A percentile compares a stretch with the other conserved stretches of the same genome.
phyloP scores from a whole-genome alignment of 2,113 vertebrate genomes.

The Azemiops feae region DNA sequence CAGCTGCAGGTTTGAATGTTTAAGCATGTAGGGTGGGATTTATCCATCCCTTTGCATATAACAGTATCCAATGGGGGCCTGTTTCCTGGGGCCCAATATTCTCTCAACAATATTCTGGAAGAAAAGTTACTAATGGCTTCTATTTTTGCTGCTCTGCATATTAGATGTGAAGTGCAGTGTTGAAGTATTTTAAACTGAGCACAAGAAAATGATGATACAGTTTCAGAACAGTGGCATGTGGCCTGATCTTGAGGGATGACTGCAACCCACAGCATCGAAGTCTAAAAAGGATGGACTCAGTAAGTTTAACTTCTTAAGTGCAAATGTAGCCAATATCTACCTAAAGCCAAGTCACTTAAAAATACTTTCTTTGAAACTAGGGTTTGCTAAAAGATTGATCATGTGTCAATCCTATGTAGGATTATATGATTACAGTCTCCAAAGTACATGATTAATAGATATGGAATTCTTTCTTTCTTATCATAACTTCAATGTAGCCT shows the following conservation, averaged over 20 bases:
- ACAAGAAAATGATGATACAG: not conserved
- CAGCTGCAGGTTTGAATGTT: not conserved
- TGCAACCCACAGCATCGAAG: not conserved
- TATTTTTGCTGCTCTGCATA: not conserved
- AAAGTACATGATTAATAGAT: not conserved
- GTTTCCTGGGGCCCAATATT: not conserved
- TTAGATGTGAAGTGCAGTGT: not conserved
- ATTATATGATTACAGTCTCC: not conserved
- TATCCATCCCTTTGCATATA: not conserved
- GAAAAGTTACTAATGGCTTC: not conserved
- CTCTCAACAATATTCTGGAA: not conserved
- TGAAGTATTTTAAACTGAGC: not conserved
- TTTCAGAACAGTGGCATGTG: not conserved
- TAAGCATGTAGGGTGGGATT: not conserved
- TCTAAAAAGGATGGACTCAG: not conserved
- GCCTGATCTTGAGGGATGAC: not conserved
- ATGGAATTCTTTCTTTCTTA: not conserved
- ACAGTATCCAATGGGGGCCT: not conserved
- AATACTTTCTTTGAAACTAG: not conserved
- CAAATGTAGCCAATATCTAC: not conserved
- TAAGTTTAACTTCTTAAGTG: not conserved
- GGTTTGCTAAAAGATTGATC: not conserved
- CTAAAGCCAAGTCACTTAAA: not conserved
- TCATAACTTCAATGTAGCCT: not conserved
- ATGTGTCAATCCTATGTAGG: not conserved